Conservation (phyloP, 1,140 invertebrate species). For the Brachionus koreanus region DNA sequence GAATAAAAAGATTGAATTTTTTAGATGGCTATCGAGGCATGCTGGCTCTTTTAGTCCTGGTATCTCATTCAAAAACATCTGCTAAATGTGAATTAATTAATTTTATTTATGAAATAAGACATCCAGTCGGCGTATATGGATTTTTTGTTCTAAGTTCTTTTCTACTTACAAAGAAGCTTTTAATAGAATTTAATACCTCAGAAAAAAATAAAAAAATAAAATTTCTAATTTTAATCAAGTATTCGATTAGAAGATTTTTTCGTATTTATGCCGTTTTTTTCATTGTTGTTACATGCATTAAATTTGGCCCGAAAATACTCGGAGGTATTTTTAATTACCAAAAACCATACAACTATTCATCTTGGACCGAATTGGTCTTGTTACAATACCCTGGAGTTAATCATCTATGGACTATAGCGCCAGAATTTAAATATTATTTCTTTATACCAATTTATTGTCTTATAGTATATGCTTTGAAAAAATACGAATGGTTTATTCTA, state of each 20-base stretch:
- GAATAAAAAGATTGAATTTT: not conserved
- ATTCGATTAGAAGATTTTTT: constrained; percentile 6
- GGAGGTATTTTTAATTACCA: not conserved
- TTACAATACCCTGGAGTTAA: not conserved
- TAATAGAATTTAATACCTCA: not conserved
- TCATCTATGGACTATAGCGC: constrained; percentile 40
- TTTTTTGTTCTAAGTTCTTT: constrained; percentile 38
- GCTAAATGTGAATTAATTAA: constrained; percentile 9
- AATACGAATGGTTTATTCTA: not conserved
- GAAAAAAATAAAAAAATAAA: not conserved
- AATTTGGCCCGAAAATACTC: not conserved
- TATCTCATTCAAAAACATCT: constrained; percentile 12
- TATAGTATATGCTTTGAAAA: not conserved
- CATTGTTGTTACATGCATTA: not conserved
- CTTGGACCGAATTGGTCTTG: not conserved
- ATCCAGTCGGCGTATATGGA: not conserved
- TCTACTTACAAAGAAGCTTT: constrained; percentile 1
- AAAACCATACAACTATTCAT: not conserved
- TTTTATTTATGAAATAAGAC: not conserved
- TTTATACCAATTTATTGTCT: constrained; percentile 30
- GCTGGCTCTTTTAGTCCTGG: constrained; percentile 1
- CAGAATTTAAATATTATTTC: constrained; percentile 42
- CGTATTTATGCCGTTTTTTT: constrained; percentile 34
- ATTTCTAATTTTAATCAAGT: not conserved
- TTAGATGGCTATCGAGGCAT: constrained; percentile 34